phyloP scores from a whole-genome alignment of 1,140 invertebrate genomes.

The Neocloeon triangulifer region DNA sequence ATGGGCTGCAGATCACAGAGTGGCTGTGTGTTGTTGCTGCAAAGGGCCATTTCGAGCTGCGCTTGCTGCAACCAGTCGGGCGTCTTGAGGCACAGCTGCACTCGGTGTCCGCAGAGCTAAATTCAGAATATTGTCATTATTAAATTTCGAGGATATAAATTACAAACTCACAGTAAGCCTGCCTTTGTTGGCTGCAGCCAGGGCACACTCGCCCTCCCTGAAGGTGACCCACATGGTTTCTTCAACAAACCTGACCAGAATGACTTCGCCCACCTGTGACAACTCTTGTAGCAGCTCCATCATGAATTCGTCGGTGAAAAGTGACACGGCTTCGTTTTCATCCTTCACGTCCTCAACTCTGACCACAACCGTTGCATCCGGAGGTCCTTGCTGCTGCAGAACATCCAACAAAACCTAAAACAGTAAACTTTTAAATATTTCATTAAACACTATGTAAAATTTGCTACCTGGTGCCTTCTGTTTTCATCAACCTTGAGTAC shows the following conservation, averaged over 20 bases:
- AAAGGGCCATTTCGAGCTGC: constrained; percentile 57
- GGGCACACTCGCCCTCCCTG: constrained; percentile 56
- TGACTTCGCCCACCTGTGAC: constrained; percentile 58
- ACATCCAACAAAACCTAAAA: constrained; percentile 75
- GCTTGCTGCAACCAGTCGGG: constrained; percentile 60
- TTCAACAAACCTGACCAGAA: constrained; percentile 78
- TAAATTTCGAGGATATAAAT: not conserved
- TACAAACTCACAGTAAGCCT: constrained; percentile 14
- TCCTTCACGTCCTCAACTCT: constrained; percentile 19
- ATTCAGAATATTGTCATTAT: constrained; percentile 9
- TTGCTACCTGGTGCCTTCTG: constrained; percentile 37
- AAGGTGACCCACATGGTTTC: constrained; percentile 77
- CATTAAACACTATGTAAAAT: too few species aligned
- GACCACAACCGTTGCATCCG: constrained; percentile 82
- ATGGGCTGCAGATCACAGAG: constrained; percentile 25
- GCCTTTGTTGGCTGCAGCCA: constrained; percentile 41
- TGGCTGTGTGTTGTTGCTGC: constrained; percentile 58
- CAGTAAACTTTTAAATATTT: too few species aligned
- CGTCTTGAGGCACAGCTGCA: constrained; percentile 58
- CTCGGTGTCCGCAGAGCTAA: constrained; percentile 37
- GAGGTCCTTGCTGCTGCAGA: constrained; percentile 69
- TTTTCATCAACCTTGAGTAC: constrained; percentile 51
- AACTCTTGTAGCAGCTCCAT: constrained; percentile 44
- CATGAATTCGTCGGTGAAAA: constrained; percentile 48
- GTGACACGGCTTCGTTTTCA: constrained; percentile 13